Percentiles rank a stretch among this genome's conserved stretches.
These are phyloP conservation scores for Melanostoma scalare DNA, from an alignment of 2,888 invertebrate species.

Conservation along the genomic window DNA sequence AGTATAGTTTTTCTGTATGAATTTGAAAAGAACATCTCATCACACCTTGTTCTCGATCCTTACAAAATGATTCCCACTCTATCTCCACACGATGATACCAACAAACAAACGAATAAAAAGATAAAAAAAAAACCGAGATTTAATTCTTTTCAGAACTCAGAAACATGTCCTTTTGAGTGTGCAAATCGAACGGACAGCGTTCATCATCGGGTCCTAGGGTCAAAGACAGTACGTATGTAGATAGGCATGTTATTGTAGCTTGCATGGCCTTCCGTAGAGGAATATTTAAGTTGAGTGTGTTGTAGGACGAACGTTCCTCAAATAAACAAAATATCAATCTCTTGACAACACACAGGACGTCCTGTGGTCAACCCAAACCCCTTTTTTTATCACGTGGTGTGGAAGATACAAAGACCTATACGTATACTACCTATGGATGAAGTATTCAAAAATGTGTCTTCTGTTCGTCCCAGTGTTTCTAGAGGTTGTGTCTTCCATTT, in stretches of 20 bases:
- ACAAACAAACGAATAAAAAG: no score
- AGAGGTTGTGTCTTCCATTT: constrained; percentile 42
- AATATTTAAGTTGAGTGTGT: neutral
- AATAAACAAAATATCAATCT: constrained; percentile 70
- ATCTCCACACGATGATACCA: neutral
- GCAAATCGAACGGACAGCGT: constrained; percentile 44
- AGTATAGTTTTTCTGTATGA: neutral
- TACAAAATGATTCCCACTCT: constrained; percentile 19
- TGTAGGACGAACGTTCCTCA: constrained; percentile 6
- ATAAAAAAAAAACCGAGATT: constrained; percentile 15
- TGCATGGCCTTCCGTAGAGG: constrained; percentile 8
- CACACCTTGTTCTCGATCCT: constrained; percentile 46
- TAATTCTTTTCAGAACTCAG: constrained; percentile 31
- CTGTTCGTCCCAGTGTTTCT: neutral
- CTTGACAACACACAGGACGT: constrained; percentile 25
- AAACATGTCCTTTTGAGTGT: constrained; percentile 47
- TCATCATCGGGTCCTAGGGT: constrained; percentile 11
- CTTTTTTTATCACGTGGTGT: constrained; percentile 32
- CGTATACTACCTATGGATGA: no score
- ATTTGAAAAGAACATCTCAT: constrained; percentile 45
- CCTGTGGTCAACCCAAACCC: constrained; percentile 21
- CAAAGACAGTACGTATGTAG: neutral
- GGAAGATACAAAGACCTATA: no score
- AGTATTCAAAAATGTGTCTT: constrained; percentile 12
- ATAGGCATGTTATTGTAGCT: neutral